Conservation (phyloP, 1,140 invertebrate genomes). For the Calephelis virginiensis region DNA sequence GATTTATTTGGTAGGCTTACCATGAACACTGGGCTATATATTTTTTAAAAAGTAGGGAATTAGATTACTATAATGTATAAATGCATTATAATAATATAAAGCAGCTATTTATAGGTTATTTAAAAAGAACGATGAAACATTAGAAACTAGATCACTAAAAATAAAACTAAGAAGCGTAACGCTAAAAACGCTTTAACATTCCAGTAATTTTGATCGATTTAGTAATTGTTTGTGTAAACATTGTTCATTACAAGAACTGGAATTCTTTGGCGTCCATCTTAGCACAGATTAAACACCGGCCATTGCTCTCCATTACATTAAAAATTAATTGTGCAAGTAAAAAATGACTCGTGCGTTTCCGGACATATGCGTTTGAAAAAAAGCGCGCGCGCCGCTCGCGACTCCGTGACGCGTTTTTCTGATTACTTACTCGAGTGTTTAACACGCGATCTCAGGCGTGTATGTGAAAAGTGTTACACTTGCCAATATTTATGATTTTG, state of each 20-base stretch:
- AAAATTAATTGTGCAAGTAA: conserved; percentile 51
- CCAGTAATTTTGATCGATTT: conserved; percentile 20
- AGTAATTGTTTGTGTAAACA: conserved; percentile 18
- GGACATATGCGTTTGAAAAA: conserved; percentile 46
- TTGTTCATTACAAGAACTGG: conserved; percentile 9
- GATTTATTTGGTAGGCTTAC: no score
- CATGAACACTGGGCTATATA: no score
- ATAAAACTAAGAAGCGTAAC: background rate
- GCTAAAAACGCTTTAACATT: conserved; percentile 7
- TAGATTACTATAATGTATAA: no score
- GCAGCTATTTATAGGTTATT: no score
- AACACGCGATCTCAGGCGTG: conserved; percentile 37
- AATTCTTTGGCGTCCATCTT: conserved; percentile 22
- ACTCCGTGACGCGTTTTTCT: conserved; percentile 60
- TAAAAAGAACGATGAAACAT: background rate
- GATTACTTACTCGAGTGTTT: conserved; percentile 47
- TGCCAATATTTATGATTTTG: conserved; percentile 34
- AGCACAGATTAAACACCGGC: conserved; percentile 29
- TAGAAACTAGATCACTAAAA: background rate
- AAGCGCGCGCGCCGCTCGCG: conserved; percentile 41
- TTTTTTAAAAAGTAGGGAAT: no score
- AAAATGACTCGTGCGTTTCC: conserved; percentile 56
- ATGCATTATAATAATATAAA: no score
- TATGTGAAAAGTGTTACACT: conserved; percentile 32
- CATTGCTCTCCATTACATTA: conserved; percentile 55